Conservation (phyloP, 2,797 vertebrate species). For the Clamator glandarius region DNA sequence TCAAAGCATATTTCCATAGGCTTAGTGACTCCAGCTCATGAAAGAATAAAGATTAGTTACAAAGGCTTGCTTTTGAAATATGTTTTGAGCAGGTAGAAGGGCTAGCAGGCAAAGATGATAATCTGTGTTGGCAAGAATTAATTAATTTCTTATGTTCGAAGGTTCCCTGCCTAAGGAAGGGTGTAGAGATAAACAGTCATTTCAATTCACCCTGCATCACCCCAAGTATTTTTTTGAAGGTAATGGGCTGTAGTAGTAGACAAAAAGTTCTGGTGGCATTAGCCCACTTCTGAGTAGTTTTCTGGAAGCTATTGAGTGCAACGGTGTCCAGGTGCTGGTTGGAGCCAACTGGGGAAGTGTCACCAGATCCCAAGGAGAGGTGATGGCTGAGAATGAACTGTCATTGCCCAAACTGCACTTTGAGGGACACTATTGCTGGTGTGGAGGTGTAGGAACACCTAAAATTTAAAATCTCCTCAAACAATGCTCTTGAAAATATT, state of each 20-base stretch:
- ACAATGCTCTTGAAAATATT: constrained; percentile 25
- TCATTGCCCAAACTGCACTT: neutral
- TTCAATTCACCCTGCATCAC: neutral
- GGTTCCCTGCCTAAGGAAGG: neutral
- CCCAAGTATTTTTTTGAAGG: neutral
- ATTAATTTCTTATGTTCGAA: neutral
- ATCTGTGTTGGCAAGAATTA: neutral
- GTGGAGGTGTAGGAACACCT: neutral
- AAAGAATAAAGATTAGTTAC: neutral
- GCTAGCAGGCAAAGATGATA: neutral
- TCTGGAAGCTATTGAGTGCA: neutral
- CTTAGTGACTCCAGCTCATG: neutral
- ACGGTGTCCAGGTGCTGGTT: neutral
- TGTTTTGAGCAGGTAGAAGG: neutral
- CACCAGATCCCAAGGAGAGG: neutral
- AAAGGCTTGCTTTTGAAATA: neutral
- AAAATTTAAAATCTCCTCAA: neutral
- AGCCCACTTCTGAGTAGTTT: neutral
- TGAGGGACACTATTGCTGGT: neutral
- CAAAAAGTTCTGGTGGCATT: neutral
- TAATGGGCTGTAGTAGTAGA: neutral
- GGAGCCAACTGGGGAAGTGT: neutral
- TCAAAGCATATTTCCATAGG: neutral
- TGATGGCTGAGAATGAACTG: neutral
- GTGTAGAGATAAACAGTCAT: neutral